Evolutionary conservation across 1,140 invertebrate species (phyloP).

Genomic region (Calosoma granatense): DNA sequence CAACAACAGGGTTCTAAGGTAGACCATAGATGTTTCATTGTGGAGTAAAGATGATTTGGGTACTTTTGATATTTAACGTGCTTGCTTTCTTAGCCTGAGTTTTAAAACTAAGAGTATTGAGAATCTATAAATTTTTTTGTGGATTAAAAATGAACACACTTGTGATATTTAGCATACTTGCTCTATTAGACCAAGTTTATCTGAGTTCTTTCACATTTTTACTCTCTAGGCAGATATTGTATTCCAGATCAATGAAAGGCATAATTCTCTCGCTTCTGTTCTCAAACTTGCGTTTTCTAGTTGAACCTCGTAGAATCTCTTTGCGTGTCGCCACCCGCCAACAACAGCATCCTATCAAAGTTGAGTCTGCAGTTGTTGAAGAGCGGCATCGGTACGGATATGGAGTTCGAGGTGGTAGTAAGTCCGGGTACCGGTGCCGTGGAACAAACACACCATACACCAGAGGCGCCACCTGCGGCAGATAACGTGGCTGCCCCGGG

Average conservation of each 20-base stretch:
- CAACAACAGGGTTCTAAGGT: conserved; percentile 19
- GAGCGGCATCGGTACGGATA: conserved; percentile 44
- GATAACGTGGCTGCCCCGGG: conserved; percentile 12
- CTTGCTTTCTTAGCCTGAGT: too few relatives aligned
- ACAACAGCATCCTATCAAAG: conserved; percentile 45
- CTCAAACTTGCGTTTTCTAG: conserved; percentile 35
- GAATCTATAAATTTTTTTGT: neutral
- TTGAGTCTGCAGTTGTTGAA: conserved; percentile 43
- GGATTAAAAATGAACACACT: neutral
- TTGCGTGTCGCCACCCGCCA: conserved; percentile 46
- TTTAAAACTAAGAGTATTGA: too few relatives aligned
- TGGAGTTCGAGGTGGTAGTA: conserved; percentile 51
- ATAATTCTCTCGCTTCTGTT: too few relatives aligned
- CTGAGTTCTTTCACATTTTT: too few relatives aligned
- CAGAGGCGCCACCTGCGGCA: conserved; percentile 13
- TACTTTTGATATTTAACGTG: neutral
- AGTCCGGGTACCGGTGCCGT: neutral
- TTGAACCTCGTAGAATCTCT: conserved; percentile 49
- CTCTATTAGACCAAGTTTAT: too few relatives aligned
- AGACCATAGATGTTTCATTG: conserved; percentile 3
- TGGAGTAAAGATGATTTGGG: neutral
- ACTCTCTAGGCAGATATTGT: too few relatives aligned
- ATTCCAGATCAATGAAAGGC: too few relatives aligned
- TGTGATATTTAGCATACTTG: too few relatives aligned
- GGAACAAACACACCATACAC: neutral